Conservation (phyloP, 2,797 vertebrate species). For the Acanthornis magna region DNA sequence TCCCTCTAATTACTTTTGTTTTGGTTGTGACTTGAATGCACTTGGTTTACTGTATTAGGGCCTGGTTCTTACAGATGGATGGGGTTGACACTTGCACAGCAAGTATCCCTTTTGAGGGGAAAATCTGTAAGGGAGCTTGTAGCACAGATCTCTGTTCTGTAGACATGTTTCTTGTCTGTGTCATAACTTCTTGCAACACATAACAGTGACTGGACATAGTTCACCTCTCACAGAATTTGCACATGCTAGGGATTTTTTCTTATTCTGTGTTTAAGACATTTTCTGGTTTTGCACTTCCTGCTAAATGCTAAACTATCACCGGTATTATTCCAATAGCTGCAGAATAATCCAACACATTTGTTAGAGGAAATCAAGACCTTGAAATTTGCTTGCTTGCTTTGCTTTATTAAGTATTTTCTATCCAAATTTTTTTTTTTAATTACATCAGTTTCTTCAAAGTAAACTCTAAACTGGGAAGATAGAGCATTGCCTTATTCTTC, state of each 20-base stretch:
- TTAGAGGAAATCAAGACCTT: background rate
- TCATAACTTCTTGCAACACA: slow-evolving; percentile 13
- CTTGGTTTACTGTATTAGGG: background rate
- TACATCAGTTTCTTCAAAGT: background rate
- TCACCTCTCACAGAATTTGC: slow-evolving; percentile 23
- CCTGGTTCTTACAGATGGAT: background rate
- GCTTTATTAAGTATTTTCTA: background rate
- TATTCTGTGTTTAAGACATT: background rate
- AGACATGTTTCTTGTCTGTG: background rate
- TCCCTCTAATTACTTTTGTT: background rate
- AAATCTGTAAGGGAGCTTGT: background rate
- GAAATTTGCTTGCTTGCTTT: background rate
- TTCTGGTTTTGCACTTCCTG: background rate
- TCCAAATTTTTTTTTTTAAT: background rate
- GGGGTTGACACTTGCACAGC: background rate
- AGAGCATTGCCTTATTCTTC: background rate
- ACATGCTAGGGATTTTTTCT: slow-evolving; percentile 24
- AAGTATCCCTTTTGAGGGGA: background rate
- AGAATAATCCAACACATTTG: background rate
- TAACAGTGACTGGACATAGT: slow-evolving; percentile 1
- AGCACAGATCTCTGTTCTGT: background rate
- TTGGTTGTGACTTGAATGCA: background rate
- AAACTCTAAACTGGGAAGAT: background rate
- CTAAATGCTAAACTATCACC: background rate
- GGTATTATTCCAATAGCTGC: background rate